Percentiles rank a stretch among this genome's conserved stretches.
These are phyloP conservation scores for Crotalus horridus DNA, from an alignment of 2,113 vertebrate species.

Conservation along the genomic window DNA sequence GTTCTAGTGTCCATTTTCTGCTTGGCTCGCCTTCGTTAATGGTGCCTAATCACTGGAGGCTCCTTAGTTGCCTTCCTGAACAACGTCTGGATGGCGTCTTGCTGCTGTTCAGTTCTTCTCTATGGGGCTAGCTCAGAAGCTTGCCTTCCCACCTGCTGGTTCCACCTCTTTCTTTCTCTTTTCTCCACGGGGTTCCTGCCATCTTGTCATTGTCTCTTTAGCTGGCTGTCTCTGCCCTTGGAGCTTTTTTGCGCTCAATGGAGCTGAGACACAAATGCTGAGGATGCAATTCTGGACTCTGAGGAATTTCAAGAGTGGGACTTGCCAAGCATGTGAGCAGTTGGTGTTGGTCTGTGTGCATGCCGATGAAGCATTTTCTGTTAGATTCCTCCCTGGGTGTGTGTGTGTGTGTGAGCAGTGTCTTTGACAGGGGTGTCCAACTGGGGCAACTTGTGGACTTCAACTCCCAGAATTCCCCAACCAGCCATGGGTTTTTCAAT, in stretches of 20 bases:
- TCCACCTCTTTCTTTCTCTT: neutral
- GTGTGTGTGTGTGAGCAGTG: neutral
- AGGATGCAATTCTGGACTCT: too few species aligned
- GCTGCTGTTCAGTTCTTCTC: neutral
- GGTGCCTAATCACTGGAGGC: neutral
- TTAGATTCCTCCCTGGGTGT: neutral
- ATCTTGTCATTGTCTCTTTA: neutral
- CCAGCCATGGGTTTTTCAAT: neutral
- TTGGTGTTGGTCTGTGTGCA: conserved; percentile 2
- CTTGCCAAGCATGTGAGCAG: conserved; percentile 26
- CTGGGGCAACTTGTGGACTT: neutral
- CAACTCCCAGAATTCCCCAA: neutral
- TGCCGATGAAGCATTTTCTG: conserved; percentile 55
- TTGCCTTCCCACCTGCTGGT: neutral
- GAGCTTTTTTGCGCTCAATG: neutral
- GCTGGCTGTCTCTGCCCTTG: neutral
- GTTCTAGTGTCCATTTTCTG: neutral
- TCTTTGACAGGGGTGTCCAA: neutral
- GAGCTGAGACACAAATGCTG: neutral
- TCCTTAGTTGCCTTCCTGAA: neutral
- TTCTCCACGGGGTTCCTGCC: neutral
- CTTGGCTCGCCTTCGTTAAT: neutral
- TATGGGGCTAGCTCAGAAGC: neutral
- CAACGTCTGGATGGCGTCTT: neutral
- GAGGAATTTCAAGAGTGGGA: conserved; percentile 6